Evolutionary conservation across 2,113 vertebrate species (phyloP), one percentile per base, ranked within the genome.

Genomic region (Neofelis nebulosa): DNA sequence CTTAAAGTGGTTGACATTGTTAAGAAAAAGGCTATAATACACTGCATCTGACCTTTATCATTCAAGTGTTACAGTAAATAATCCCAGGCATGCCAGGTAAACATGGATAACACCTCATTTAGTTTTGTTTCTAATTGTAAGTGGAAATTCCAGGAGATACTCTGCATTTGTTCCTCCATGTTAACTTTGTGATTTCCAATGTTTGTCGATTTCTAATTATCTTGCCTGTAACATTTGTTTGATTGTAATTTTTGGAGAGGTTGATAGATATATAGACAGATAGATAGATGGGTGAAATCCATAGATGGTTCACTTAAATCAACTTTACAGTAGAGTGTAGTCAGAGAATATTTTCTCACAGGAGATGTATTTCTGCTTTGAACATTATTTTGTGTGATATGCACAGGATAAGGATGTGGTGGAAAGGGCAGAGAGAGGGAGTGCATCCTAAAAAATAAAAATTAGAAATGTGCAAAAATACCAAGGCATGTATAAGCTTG

Each of bases 1-100:
- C 45, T 78, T 93, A 83, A 89, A 85, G 88, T 76, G 23, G 92
- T 88, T 95, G 66, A 84, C 52, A 82, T n/a, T 57, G 33, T 89
- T 96, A 96, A 90, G 11, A 68, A 93, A 96, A 80, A 13, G 6
- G 36, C 57, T 83, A 7, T 38, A 82, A 61, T 83, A 48, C 33
- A 50, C 14, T 80, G 4, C 4, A 48, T 85, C 15, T 90, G 76
- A 83, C 1, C 4, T 79, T 86, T 92, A 83, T 50, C 23, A 76
- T 78, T 57, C 68, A 78, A 84, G 2, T 74, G 11, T 45, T 79
- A 52, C 10, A 38, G 68, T 94, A 85, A 87, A 90, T 84, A 88
- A 94, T 78, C 18, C 33, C 84, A 36, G 3, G 25, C 16, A 81
- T 74, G 25, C 31, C 25, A 61, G 3, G 5, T 14, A 83, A 95